Evolutionary conservation across 1,140 invertebrate species (phyloP), one percentile per base, ranked within the genome.

Genomic region (Drosophila orosa): DNA sequence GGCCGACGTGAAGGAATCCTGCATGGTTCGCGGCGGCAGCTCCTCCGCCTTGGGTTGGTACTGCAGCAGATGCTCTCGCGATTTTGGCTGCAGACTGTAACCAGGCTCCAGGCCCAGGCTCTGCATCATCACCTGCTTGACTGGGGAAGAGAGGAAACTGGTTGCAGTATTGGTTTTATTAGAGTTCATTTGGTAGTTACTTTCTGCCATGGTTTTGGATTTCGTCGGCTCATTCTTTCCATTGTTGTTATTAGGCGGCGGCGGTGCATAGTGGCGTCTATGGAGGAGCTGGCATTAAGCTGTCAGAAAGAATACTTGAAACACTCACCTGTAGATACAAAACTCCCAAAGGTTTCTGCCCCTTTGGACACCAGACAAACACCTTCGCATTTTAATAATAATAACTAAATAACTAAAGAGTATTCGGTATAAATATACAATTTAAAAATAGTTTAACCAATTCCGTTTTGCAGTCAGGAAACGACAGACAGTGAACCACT

Each of bases 1-100:
- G 4, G 94, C 95, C 37, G 94, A 93, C 25, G 94, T 92, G 83
- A 94, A 96, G 74, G 95, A 96, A 77, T 96, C 96, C 91, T 94
- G 80, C 93, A 94, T 94, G 3, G 92, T 82, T 13, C 92, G 81
- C 29, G 92, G 56, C 3, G 94, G 93, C n/a, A 95, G 48, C 35
- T 93, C 92, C 40, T 78, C 74, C n/a, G 71, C 13, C 62, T 90
- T 92, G 12, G 92, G 92, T 15, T 80, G 78, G 48, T 91, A 90
- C 56, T 90, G 75, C 0, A 86, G 45, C 5, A 92, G 72, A 72
- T 92, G 80, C 13, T 92, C 87, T 9, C 91, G 75, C 3, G 74
- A 77, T 31, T 90, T 90, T 27, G 90, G 86, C 24, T 83, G 15
- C 3, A 77, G 81, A 24, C 55, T 80, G 42, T 91, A 92, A 1